Evolutionary conservation across 1,140 invertebrate species (phyloP), one percentile per base, ranked within the genome.

Genomic region (Drosophila lacteicornis): DNA sequence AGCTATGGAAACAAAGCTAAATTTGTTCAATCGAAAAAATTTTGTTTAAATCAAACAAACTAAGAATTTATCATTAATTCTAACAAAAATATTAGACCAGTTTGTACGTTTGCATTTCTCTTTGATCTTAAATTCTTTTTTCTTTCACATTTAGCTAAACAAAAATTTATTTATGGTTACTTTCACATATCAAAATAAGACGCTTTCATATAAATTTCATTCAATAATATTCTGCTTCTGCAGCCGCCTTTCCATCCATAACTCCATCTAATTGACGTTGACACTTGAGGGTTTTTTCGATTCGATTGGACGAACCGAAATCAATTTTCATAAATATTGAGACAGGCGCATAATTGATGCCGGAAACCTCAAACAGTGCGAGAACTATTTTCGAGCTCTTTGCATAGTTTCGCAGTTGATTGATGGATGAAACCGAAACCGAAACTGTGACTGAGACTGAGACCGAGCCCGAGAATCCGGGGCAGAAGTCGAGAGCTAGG

Each of bases 241-340:
- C 22, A 19, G 12, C 9, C 43, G 8, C 38, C 7, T 11, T 5
- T 49, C 62, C 66, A 67, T 67, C 56, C 59, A 63, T 80, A 69
- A 88, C 69, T 68, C 62, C 50, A 30, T 49, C 30, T 88, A 88
- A 90, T 88, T 88, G 84, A 88, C 85, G 75, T 84, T 88, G 84
- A 90, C 84, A 75, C 79, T 71, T 58, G 80, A 75, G 84, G 80
- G 79, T 75, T 80, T 73, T 61, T 43, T 45, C 13, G 62, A 2
- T 42, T 51, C 30, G 43, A 30, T 46, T 53, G 46, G 47, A 46
- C 45, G 38, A 51, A 82, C 77, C 65, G 47, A 90, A 90, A 88
- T 88, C 84, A 88, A 88, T 88, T 88, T 90, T 88, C 84, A 88
- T 88, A 88, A 88, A 88, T 88, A 88, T 88, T 88, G 70, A 84